These are phyloP conservation scores for Petrolisthes cinctipes DNA, from an alignment of 2,888 invertebrate genomes.

Conservation along the genomic window DNA sequence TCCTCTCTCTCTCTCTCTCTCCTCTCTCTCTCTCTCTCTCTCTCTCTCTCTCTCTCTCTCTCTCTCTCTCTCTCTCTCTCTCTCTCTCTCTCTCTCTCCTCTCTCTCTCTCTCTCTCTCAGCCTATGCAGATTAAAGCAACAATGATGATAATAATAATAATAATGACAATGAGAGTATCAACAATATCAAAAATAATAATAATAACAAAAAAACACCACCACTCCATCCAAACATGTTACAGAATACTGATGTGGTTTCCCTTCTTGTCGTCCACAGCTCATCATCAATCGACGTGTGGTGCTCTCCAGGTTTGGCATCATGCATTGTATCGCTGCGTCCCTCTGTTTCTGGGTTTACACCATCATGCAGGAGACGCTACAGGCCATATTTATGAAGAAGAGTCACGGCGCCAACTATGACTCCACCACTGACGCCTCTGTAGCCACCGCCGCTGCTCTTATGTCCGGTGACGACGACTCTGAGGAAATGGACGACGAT, in stretches of 20 bases:
- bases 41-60: no score
- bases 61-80: no score
- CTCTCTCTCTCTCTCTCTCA: no score
- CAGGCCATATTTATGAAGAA: slow-evolving; percentile 73
- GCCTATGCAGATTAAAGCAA: no score
- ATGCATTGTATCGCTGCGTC: slow-evolving; percentile 86
- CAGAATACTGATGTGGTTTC: background rate
- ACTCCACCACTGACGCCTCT: slow-evolving; percentile 55
- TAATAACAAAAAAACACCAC: background rate
- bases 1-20: no score
- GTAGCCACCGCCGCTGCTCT: slow-evolving; percentile 33
- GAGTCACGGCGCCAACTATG: slow-evolving; percentile 41
- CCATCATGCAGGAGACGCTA: slow-evolving; percentile 81
- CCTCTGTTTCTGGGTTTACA: slow-evolving; percentile 84
- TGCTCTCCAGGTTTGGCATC: slow-evolving; percentile 79
- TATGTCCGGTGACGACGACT: slow-evolving; percentile 43
- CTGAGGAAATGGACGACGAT: slow-evolving; percentile 54
- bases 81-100: no score
- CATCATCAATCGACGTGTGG: slow-evolving; percentile 75
- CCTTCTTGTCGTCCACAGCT: slow-evolving; percentile 71
- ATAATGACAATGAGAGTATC: no score
- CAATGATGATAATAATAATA: no score
- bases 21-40: no score
- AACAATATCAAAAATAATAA: no score
- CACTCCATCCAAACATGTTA: background rate